Base-by-base conservation (phyloP, 2,113 vertebrate genomes). In the Polyodon spathula region DNA sequence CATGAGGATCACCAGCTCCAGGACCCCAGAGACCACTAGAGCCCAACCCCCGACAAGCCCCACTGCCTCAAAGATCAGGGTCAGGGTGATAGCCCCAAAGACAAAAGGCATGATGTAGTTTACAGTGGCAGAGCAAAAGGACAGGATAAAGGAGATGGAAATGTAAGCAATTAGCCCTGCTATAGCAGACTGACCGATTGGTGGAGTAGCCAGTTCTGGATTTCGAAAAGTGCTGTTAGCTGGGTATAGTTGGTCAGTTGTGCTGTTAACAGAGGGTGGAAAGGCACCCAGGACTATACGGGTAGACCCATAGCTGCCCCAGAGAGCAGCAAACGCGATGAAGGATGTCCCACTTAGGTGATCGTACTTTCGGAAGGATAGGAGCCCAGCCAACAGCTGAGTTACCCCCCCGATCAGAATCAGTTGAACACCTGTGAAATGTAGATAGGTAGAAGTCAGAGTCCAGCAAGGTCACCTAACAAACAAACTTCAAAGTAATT, bases 81-180 rank as follows among this genome's bases (percentile, higher is more conserved):
- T 86, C 3, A 82, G 68, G 0, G 86, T 87, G 12, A 93, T 88
- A 66, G 91, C 86, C 11, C 89, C n/a, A n/a, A n/a, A n/a, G n/a
- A n/a, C n/a, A n/a, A n/a, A n/a, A n/a, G n/a, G 92, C 91, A 93
- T 92, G 74, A 95, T 89, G 74, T 90, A 92, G 73, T 86, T 95
- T 57, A 92, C 85, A 0, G 90, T 93, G 71, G 90, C 92, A 0
- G 91, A 92, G 74, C 92, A 94, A 76, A 94, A 93, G 56, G 87
- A 72, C 4, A 95, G 74, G 61, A 92, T 69, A 50, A 88, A 85
- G 6, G 90, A 88, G 16, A 93, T 84, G 37, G 88, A 62, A 14
- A 90, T 88, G 27, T 90, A 93, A 1, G 90, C 81, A 16, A 92
- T 74, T 43, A 95, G 80, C 6, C 92, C 90, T 0, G 90, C 82